A percentile compares a stretch with the other conserved stretches of the same genome.
Evolutionary conservation across 2,113 vertebrate genomes (phyloP).

Genomic region (Clarias batrachus): DNA sequence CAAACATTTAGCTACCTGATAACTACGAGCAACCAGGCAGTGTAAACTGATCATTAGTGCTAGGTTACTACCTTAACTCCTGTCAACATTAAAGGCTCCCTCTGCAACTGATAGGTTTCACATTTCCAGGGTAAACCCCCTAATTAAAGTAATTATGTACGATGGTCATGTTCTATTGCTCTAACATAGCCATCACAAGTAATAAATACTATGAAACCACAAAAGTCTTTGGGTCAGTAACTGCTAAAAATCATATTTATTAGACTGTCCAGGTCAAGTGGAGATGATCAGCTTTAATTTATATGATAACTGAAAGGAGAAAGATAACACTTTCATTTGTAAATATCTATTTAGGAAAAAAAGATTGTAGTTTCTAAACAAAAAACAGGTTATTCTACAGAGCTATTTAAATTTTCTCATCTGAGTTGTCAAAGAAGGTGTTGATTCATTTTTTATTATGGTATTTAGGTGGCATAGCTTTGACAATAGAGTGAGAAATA

Average conservation of each 20-base stretch:
- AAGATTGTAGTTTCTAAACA: not conserved
- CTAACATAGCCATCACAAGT: not conserved
- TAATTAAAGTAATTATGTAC: not conserved
- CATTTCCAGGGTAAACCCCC: constrained; percentile 14
- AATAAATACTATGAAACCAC: not conserved
- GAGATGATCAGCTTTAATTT: not conserved
- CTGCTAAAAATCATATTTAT: not conserved
- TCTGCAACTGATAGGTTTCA: constrained; percentile 7
- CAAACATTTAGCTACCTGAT: constrained; percentile 13
- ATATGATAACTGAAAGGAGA: not conserved
- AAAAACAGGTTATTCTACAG: not conserved
- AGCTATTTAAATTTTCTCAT: not conserved
- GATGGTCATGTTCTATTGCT: not conserved
- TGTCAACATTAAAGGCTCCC: constrained; percentile 25
- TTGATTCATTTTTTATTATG: not conserved
- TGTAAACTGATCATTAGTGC: constrained; percentile 33
- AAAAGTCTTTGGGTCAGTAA: not conserved
- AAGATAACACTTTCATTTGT: not conserved
- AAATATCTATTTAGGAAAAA: not conserved
- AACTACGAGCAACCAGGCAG: not conserved
- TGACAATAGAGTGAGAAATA: not conserved
- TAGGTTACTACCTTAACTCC: constrained; percentile 4
- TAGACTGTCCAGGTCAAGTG: not conserved
- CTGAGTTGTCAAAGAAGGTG: not conserved
- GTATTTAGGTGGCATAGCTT: not conserved